Conservation (phyloP, 2,113 vertebrate genomes). For the Opisthocomus hoazin region DNA sequence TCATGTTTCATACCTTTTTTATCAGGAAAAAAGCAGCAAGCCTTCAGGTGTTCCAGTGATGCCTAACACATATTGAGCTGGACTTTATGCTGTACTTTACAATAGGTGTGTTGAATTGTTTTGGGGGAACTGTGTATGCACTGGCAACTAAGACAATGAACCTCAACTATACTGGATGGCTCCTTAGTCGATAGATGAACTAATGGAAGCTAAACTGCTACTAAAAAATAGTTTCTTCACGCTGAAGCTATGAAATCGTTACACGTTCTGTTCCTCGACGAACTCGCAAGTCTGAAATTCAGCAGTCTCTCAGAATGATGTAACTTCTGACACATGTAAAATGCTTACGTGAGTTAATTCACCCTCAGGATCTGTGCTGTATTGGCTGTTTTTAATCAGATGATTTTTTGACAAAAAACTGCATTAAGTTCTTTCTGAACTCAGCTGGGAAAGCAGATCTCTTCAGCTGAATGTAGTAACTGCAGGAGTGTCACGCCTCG, state of each 20-base stretch:
- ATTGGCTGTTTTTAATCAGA: constrained; percentile 48
- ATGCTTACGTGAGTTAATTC: constrained; percentile 49
- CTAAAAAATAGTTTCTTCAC: constrained; percentile 56
- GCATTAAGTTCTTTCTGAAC: constrained; percentile 43
- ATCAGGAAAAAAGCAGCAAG: constrained; percentile 83
- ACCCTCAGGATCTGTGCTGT: constrained; percentile 56
- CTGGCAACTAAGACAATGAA: constrained; percentile 75
- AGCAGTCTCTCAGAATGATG: constrained; percentile 50
- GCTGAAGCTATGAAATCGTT: constrained; percentile 60
- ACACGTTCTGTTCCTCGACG: constrained; percentile 32
- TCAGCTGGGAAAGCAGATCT: constrained; percentile 47
- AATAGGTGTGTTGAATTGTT: constrained; percentile 72
- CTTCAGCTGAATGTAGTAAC: constrained; percentile 49
- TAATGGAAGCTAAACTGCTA: constrained; percentile 77
- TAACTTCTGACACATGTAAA: constrained; percentile 57
- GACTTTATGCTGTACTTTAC: constrained; percentile 77
- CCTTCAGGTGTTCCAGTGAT: constrained; percentile 82
- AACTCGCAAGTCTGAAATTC: constrained; percentile 25
- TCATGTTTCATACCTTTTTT: constrained; percentile 80
- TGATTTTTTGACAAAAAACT: constrained; percentile 47
- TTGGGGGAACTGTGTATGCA: constrained; percentile 72
- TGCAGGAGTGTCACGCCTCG: constrained; percentile 3
- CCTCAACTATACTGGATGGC: constrained; percentile 72
- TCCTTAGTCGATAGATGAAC: constrained; percentile 57
- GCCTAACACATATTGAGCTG: constrained; percentile 77